Percentiles rank a stretch among this genome's conserved stretches.
Evolutionary conservation across 53 echinoderm and acorn worm genomes (phyloP).

Genomic region (Luidia sarsii): DNA sequence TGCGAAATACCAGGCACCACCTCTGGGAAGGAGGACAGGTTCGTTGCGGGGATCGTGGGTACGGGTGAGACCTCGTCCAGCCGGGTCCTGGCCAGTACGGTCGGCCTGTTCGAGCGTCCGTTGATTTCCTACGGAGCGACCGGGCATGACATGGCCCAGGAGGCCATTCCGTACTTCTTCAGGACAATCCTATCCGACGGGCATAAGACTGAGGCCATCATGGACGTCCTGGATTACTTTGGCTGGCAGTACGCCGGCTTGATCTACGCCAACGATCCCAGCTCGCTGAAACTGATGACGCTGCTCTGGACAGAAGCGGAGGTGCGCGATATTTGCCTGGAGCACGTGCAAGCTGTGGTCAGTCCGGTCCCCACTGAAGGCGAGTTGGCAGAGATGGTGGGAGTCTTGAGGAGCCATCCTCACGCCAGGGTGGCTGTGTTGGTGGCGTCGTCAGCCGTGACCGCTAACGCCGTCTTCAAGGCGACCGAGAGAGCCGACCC

Average conservation of each 20-base stretch:
- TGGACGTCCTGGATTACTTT: conserved; percentile 23
- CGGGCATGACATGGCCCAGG: background rate
- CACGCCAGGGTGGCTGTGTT: conserved; percentile 22
- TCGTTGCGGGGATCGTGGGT: background rate
- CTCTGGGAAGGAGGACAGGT: background rate
- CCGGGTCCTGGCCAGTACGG: background rate
- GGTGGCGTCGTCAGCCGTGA: background rate
- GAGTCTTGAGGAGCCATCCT: background rate
- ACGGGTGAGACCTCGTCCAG: conserved; percentile 10
- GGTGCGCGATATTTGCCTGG: background rate
- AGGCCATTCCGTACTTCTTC: conserved; percentile 10
- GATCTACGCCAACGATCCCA: background rate
- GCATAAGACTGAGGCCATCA: conserved; percentile 14
- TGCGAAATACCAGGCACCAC: conserved; percentile 11
- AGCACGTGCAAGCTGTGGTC: background rate
- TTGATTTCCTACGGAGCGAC: conserved; percentile 36
- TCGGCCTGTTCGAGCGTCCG: conserved; percentile 19
- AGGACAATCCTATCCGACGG: conserved; percentile 35
- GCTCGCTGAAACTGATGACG: background rate
- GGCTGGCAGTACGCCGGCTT: conserved; percentile 23
- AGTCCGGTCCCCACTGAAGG: background rate
- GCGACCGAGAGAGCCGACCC: conserved; percentile 14
- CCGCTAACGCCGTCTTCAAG: conserved; percentile 2
- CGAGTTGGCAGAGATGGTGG: conserved; percentile 4
- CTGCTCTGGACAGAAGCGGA: background rate